Evolutionary conservation across 2,888 invertebrate species (phyloP).

Genomic region (Ischnura elegans): DNA sequence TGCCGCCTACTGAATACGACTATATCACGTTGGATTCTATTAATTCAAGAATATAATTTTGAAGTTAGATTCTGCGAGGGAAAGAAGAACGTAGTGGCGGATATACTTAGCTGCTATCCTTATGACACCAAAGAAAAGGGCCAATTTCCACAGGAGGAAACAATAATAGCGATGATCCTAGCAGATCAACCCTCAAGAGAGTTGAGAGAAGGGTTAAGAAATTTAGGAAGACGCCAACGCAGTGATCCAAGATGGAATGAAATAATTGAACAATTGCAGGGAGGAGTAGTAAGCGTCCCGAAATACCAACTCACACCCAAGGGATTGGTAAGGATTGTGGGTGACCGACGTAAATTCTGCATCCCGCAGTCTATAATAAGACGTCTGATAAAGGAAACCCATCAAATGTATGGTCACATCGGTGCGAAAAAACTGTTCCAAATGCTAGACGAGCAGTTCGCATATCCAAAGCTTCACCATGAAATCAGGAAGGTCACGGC

Average conservation of each 20-base stretch:
- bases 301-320: not conserved
- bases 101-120: too few relatives aligned
- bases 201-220: too few relatives aligned
- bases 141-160: too few relatives aligned
- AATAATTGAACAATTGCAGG: not conserved
- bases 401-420: not conserved
- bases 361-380: not conserved
- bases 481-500: too few relatives aligned
- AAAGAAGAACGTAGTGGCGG: too few relatives aligned
- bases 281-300: not conserved
- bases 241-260: not conserved
- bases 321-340: not conserved
- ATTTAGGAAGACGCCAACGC: not conserved
- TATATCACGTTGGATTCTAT: too few relatives aligned
- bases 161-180: too few relatives aligned
- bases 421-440: not conserved
- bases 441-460: not conserved
- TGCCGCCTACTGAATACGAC: not conserved
- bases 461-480: not conserved
- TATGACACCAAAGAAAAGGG: too few relatives aligned
- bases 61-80: too few relatives aligned
- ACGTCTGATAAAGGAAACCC: too few relatives aligned
- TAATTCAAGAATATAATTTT: too few relatives aligned
- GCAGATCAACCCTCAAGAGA: too few relatives aligned
- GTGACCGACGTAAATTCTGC: not conserved